Conservation (phyloP, 2,888 invertebrate species). For the Chesias legatella region DNA sequence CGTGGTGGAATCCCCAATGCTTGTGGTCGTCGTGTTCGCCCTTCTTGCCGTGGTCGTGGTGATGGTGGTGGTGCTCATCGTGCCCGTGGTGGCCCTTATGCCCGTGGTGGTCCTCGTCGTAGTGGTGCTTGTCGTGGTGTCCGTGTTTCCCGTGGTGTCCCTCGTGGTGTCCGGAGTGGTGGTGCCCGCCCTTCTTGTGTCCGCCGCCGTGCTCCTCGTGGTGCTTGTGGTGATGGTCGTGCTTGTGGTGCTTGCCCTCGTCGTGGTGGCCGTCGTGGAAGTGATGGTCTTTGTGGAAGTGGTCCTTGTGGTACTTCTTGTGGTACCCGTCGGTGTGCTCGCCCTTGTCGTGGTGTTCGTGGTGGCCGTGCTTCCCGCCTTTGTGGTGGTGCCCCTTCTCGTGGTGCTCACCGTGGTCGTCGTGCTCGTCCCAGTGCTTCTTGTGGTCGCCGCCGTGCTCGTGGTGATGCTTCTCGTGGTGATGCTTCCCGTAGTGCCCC, state of each 20-base stretch:
- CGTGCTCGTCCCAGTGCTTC: slow-evolving; percentile 87
- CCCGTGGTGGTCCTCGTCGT: slow-evolving; percentile 89
- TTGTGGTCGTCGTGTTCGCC: slow-evolving; percentile 87
- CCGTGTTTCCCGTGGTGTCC: slow-evolving; percentile 89
- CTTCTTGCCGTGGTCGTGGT: slow-evolving; percentile 88
- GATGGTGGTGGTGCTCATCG: slow-evolving; percentile 86
- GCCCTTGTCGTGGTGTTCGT: slow-evolving; percentile 91
- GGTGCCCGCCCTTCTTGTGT: slow-evolving; percentile 90
- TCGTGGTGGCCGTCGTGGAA: slow-evolving; percentile 93
- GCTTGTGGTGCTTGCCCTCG: slow-evolving; percentile 90
- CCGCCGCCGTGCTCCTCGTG: slow-evolving; percentile 86
- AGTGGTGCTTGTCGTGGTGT: slow-evolving; percentile 89
- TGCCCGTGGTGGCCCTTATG: slow-evolving; percentile 90
- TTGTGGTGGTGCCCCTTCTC: slow-evolving; percentile 89
- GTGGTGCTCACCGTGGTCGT: slow-evolving; percentile 87
- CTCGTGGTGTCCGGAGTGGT: slow-evolving; percentile 88
- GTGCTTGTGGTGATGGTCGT: slow-evolving; percentile 87
- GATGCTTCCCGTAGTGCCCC: slow-evolving; percentile 88
- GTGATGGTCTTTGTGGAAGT: slow-evolving; percentile 92
- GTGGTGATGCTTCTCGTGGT: slow-evolving; percentile 85
- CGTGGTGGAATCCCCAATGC: slow-evolving; percentile 84
- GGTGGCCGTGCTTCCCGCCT: slow-evolving; percentile 89
- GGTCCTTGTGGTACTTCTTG: slow-evolving; percentile 92
- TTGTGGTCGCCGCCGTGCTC: slow-evolving; percentile 90
- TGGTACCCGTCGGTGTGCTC: slow-evolving; percentile 90